phyloP scores from a whole-genome alignment of 2,888 invertebrate species.

The Cephonodes hylas region DNA sequence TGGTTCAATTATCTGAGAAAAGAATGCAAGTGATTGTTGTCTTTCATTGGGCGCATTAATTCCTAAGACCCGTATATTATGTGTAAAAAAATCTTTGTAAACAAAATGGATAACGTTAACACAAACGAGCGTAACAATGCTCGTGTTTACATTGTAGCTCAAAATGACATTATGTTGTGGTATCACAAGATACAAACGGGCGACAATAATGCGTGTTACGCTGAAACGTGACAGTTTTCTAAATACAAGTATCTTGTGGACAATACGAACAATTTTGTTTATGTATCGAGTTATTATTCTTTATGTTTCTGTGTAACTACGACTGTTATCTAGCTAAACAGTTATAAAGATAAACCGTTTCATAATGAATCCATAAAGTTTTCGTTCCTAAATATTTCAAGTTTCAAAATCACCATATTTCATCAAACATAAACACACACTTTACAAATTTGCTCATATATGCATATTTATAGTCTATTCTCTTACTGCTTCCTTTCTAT shows the following conservation, averaged over 20 bases:
- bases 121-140: conserved; percentile 69
- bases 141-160: conserved; percentile 69
- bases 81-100: conserved; percentile 38
- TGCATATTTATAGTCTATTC: no score
- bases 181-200: conserved; percentile 64
- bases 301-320: not conserved
- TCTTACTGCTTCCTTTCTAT: no score
- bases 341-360: no score
- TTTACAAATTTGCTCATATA: no score
- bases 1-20: not conserved
- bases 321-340: not conserved
- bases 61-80: conserved; percentile 5
- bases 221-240: conserved; percentile 57
- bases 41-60: not conserved
- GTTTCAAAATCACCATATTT: no score
- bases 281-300: conserved; percentile 11
- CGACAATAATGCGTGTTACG: conserved; percentile 47
- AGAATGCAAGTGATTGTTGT: not conserved
- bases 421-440: no score
- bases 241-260: conserved; percentile 47
- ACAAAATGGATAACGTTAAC: conserved; percentile 51
- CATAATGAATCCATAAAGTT: no score
- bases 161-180: conserved; percentile 62
- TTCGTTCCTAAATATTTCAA: no score
- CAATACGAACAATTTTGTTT: conserved; percentile 19